Evolutionary conservation across 2,888 invertebrate genomes (phyloP).

Genomic region (Argyresthia albistria): DNA sequence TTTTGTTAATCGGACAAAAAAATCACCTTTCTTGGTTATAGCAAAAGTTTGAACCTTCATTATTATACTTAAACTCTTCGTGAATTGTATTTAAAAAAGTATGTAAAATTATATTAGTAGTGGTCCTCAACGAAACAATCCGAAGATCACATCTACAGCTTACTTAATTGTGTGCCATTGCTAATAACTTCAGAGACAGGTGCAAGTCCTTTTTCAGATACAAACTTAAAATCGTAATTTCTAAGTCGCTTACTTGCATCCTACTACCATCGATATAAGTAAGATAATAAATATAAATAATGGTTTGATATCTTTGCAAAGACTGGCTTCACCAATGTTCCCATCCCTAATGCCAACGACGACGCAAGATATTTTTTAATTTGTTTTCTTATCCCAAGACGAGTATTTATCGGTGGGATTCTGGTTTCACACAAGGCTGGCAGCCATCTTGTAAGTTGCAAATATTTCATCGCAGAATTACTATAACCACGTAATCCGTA

Average conservation of each 20-base stretch:
- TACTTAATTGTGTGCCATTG: no score
- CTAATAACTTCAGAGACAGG: background rate
- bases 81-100: no score
- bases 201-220: background rate
- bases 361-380: constrained; percentile 19
- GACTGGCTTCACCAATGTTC: constrained; percentile 2
- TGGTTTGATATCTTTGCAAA: background rate
- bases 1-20: background rate
- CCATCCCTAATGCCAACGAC: background rate
- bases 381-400: constrained; percentile 48
- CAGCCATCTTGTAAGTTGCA: background rate
- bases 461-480: background rate
- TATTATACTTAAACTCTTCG: background rate
- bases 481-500: background rate
- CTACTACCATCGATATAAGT: background rate
- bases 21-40: background rate
- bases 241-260: background rate
- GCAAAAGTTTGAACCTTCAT: background rate
- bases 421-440: constrained; percentile 66
- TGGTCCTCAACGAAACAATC: background rate
- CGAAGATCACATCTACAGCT: background rate
- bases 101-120: no score
- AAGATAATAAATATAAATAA: background rate
- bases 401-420: constrained; percentile 64
- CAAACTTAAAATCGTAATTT: background rate